Evolutionary conservation across 2,113 vertebrate genomes (phyloP).

Genomic region (Setophaga petechia): DNA sequence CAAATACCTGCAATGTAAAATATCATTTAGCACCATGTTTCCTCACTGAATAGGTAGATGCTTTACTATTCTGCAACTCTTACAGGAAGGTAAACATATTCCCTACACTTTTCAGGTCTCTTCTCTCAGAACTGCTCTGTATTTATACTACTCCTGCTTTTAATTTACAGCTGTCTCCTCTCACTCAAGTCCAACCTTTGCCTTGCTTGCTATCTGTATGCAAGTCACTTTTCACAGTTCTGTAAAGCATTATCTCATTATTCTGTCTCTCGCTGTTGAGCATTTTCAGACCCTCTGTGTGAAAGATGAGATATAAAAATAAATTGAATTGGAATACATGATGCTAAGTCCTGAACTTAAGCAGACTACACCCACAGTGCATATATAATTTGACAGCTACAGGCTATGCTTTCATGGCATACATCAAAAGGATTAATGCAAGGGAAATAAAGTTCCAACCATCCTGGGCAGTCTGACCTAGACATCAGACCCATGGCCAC

Average conservation of each 20-base stretch:
- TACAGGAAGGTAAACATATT: neutral
- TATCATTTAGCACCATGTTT: neutral
- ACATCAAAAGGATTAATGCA: slow-evolving; percentile 26
- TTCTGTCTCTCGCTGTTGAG: slow-evolving; percentile 50
- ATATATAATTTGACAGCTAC: slow-evolving; percentile 55
- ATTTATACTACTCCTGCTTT: neutral
- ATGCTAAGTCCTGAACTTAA: slow-evolving; percentile 46
- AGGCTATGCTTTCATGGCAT: slow-evolving; percentile 15
- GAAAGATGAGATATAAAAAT: slow-evolving; percentile 64
- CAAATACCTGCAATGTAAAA: neutral
- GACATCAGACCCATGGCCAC: neutral
- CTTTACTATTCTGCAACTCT: neutral
- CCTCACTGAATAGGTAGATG: neutral
- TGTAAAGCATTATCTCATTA: slow-evolving; percentile 63
- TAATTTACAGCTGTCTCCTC: slow-evolving; percentile 18
- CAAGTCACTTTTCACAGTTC: slow-evolving; percentile 44
- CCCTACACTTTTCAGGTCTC: neutral
- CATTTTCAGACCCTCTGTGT: slow-evolving; percentile 39
- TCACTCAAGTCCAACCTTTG: neutral
- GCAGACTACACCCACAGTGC: slow-evolving; percentile 8
- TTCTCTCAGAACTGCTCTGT: neutral
- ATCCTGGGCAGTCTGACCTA: neutral
- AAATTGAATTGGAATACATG: slow-evolving; percentile 54
- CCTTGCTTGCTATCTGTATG: slow-evolving; percentile 11
- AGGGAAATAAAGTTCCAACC: neutral